Evolutionary conservation across 2,888 invertebrate genomes (phyloP), one percentile per base, ranked within the genome.

Genomic region (Eumacrocentrus americanus): DNA sequence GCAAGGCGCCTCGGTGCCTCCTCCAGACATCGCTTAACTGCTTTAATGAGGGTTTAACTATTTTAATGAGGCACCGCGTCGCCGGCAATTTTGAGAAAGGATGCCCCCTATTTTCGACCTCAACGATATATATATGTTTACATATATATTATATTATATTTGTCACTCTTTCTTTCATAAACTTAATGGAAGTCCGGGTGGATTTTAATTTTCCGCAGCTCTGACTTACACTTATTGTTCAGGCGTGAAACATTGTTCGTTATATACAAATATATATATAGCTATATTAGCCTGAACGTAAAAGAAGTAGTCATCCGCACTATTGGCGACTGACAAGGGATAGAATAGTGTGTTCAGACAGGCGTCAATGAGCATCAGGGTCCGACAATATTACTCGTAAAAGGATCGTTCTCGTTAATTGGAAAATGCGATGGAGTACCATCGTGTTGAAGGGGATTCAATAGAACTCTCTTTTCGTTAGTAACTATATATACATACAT

Each of bases 11-110:
- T 65, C 60, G 60, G 63, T 66, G 60, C 51, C 44, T 60, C 46
- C 61, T 56, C 66, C 63, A 66, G 70, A 61, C 66, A 62, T 59
- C 64, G 64, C 70, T 67, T 72, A 72, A 70, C 68, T 60, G 60
- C 54, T 60, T 60, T 60, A 60, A 60, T 54, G 60, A 66, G 65
- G 66, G 69, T 67, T 70, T 66, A 72, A 71, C 70, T 72, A 72
- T 71, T 72, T 72, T 72, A 72, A 72, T 68, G 72, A 72, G 70
- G 64, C 61, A 51, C 58, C 65, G 54, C 66, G 62, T 62, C 62
- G 38, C 42, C 44, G 63, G 62, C 66, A 67, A 63, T 70, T 69
- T 63, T 54, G 55, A 40, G 51, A 40, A 56, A 40, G 66, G 62
- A 66, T 61, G 54, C 53, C 57, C 61, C 51, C 60, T 29, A 4